Base-by-base conservation (phyloP, 2,797 vertebrate genomes). In the Sebastiscus tertius region DNA sequence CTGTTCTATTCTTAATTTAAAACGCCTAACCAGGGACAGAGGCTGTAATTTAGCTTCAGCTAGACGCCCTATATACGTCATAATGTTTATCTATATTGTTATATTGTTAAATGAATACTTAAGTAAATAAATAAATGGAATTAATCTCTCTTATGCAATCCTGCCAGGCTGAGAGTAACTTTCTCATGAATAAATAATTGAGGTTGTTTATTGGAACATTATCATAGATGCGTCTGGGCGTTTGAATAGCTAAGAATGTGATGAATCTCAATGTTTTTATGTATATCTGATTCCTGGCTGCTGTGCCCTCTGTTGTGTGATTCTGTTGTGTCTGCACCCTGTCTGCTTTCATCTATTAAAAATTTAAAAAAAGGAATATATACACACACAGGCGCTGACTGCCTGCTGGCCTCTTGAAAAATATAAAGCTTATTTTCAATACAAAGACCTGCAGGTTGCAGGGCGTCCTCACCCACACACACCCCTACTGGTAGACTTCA, bases 401-500 rank as follows among this genome's bases (percentile, higher is more conserved):
- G 56, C 88, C 88, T 54, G 83, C 84, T 88, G 85, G 56, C 77
- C 85, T 83, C 81, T 83, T 86, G 67, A 88, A 92, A 93, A 85
- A 81, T 60, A 84, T 72, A 72, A 81, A 74, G 84, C 88, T 82
- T 31, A 69, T 78, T 89, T 84, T 87, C 62, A 80, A 83, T 85
- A 86, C 88, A 85, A 80, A 91, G 88, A 77, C 64, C 82, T 79
- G 83, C 81, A 77, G 84, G 81, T 77, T 86, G 75, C 81, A 66
- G 66, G 67, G 73, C 29, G 58, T 73, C 81, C 75, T 68, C 82
- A 62, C 90, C 85, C 90, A 90, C 93, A 81, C 71, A 66, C 79
- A 69, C 88, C 83, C 89, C 89, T 78, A 87, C 87, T 81, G 88
- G 76, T 70, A 78, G 77, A 92, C 89, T 93, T 93, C 89, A 92